Evolutionary conservation across 1,140 invertebrate genomes (phyloP), one percentile per base, ranked within the genome.

Genomic region (Hyposmocoma kahamanoa): DNA sequence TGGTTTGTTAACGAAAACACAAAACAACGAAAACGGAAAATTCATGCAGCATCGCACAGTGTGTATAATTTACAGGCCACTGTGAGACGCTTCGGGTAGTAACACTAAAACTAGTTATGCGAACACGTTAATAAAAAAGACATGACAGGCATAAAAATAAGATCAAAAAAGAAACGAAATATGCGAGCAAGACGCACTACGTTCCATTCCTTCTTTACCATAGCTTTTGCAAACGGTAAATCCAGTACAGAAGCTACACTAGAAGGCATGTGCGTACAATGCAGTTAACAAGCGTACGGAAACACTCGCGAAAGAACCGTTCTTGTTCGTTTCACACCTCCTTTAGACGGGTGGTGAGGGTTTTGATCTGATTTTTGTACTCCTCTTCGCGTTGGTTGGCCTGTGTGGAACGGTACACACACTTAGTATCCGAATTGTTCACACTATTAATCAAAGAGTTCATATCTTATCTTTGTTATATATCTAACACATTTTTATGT

Each of bases 351-450:
- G 96, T 95, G 81, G 96, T 98, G 86, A 99, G 91, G 87, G 96
- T 97, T 92, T 99, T 98, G 91, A 99, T 99, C 91, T 99, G 97
- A 88, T 98, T 96, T 92, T 99, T 99, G 92, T 99, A 99, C 87
- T 98, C 97, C 91, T 99, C 98, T 90, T 99, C 98, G 86, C 98
- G 95, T 92, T 99, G 98, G 90, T 98, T 98, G 89, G 97, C 96
- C 97, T 98, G 92, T 72, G 56, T 70, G 48, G 50, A 80, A 84
- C 56, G 44, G 58, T 70, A 64, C 51, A 53, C n/a, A n/a, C 42
- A 61, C 42, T 47, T 44, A 28, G 53, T 69, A 59, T 59, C 46
- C 60, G 17, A 44, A 19, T 39, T 51, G 26, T 11, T 42, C 28
- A 41, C 10, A 30, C 20, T 30, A 4, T 45, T 10, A 4, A 11